Percentiles rank a stretch among this genome's conserved stretches.
Conservation (phyloP, 2,888 invertebrate genomes). For the Slavum lentiscoides region DNA sequence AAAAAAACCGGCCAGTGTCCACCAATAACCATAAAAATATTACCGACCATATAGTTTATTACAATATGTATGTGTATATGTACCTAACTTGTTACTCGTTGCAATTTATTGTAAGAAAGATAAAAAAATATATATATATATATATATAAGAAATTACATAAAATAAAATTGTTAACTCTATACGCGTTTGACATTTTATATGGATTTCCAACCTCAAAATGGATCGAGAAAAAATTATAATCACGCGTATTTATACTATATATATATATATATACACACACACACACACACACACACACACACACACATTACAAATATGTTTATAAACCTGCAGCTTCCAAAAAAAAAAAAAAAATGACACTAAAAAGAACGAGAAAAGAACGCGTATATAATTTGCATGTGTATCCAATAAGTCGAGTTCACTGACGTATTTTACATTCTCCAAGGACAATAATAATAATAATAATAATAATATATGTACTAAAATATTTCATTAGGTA, state of each 20-base stretch:
- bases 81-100: background rate
- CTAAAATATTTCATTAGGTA: background rate
- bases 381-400: too few relatives aligned
- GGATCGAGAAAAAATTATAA: too few relatives aligned
- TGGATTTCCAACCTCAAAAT: background rate
- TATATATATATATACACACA: too few relatives aligned
- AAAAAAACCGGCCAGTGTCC: constrained; percentile 9
- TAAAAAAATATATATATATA: background rate
- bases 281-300: too few relatives aligned
- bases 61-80: background rate
- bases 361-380: too few relatives aligned
- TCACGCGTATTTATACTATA: too few relatives aligned
- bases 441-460: background rate
- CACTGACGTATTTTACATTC: background rate
- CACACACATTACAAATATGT: too few relatives aligned
- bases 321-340: too few relatives aligned
- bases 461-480: background rate
- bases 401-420: too few relatives aligned
- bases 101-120: background rate
- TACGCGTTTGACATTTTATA: background rate
- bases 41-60: constrained; percentile 8
- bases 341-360: too few relatives aligned
- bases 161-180: background rate
- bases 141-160: background rate
- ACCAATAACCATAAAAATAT: constrained; percentile 27